phyloP scores from a whole-genome alignment of 1,140 invertebrate genomes.

The Drosophila dunni region DNA sequence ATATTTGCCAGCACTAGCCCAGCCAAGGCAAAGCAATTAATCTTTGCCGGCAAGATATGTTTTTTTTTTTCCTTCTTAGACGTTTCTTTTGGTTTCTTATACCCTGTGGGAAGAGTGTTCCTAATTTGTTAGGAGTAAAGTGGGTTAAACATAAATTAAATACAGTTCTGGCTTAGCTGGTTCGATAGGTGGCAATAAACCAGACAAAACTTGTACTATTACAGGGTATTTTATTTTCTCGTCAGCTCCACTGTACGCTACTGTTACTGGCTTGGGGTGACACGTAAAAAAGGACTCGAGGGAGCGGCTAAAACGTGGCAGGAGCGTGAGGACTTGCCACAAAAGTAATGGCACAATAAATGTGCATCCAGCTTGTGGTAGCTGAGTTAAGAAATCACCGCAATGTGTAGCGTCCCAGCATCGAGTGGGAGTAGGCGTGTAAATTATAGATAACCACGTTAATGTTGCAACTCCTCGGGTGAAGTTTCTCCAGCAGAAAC shows the following conservation, averaged over 20 bases:
- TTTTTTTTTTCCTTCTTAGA: slow-evolving; percentile 15
- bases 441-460: slow-evolving; percentile 81
- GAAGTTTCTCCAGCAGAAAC: slow-evolving; percentile 24
- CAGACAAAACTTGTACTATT: too few relatives aligned
- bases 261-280: slow-evolving; percentile 22
- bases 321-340: slow-evolving; percentile 18
- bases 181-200: too few relatives aligned
- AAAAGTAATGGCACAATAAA: slow-evolving; percentile 72
- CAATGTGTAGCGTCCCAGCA: slow-evolving; percentile 23
- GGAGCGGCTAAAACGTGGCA: slow-evolving; percentile 27
- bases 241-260: neutral
- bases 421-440: slow-evolving; percentile 51
- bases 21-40: slow-evolving; percentile 67
- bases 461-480: slow-evolving; percentile 66
- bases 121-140: too few relatives aligned
- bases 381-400: slow-evolving; percentile 50
- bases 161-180: too few relatives aligned
- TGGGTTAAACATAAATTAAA: too few relatives aligned
- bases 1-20: slow-evolving; percentile 62
- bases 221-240: too few relatives aligned
- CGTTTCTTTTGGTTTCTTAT: neutral
- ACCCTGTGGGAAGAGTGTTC: too few relatives aligned
- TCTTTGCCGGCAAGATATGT: slow-evolving; percentile 48
- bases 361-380: slow-evolving; percentile 58
- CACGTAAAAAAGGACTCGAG: slow-evolving; percentile 61